Evolutionary conservation across 1,140 invertebrate genomes (phyloP).

Genomic region (Tenebrio molitor): DNA sequence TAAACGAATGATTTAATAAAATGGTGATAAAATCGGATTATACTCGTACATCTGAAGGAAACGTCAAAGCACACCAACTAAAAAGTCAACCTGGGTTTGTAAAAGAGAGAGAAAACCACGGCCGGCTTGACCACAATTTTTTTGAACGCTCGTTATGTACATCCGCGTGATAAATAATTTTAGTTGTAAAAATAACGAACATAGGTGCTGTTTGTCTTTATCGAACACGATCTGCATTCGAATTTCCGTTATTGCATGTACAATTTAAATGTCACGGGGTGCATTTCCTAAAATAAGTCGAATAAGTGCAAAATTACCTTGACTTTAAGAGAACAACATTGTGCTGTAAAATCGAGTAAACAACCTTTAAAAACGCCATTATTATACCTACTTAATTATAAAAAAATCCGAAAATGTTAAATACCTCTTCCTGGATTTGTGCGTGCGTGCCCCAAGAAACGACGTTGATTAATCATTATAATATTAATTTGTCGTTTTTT

Average conservation of each 20-base stretch:
- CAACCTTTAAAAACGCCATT: constrained; percentile 3
- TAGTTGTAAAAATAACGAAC: too few relatives aligned
- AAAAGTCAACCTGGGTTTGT: too few relatives aligned
- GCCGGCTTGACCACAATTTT: too few relatives aligned
- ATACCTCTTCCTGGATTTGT: constrained; percentile 9
- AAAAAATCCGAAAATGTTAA: constrained; percentile 1
- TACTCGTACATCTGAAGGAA: too few relatives aligned
- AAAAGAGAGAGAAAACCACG: too few relatives aligned
- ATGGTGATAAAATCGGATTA: too few relatives aligned
- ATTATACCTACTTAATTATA: not conserved
- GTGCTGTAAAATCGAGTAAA: not conserved
- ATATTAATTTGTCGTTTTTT: constrained; percentile 7
- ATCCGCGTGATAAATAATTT: too few relatives aligned
- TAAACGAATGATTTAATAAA: too few relatives aligned
- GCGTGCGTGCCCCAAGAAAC: not conserved
- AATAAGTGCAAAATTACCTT: constrained; percentile 8
- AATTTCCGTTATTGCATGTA: not conserved
- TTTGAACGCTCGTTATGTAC: too few relatives aligned
- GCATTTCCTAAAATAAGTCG: constrained; percentile 3
- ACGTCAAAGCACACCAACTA: too few relatives aligned
- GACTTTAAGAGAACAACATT: constrained; percentile 17
- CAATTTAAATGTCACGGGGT: not conserved
- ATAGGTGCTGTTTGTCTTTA: too few relatives aligned
- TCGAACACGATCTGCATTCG: too few relatives aligned
- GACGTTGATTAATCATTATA: not conserved